These are phyloP conservation scores for Malthinus flaveolus DNA, from an alignment of 2,888 invertebrate species.

Conservation along the genomic window DNA sequence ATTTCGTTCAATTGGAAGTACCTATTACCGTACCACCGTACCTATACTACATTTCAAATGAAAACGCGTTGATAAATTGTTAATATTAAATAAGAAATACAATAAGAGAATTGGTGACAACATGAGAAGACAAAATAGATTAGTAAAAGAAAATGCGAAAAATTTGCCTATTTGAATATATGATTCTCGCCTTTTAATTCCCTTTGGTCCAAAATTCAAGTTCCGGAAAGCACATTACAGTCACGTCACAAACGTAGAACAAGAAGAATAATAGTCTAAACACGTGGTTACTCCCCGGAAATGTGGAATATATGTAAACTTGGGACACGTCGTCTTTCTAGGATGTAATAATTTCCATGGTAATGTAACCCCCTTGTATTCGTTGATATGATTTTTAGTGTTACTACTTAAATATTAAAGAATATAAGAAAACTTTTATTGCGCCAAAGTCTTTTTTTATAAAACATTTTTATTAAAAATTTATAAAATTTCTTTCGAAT, in stretches of 20 bases:
- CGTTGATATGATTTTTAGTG: conserved; percentile 24
- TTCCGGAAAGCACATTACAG: conserved; percentile 42
- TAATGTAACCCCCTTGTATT: conserved; percentile 22
- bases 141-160: conserved; percentile 25
- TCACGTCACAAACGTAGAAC: conserved; percentile 44
- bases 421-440: not conserved
- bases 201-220: conserved; percentile 33
- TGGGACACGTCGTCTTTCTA: conserved; percentile 22
- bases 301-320: conserved; percentile 34
- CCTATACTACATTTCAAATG: too few relatives aligned
- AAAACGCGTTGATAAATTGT: too few relatives aligned
- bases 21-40: too few relatives aligned
- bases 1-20: too few relatives aligned
- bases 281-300: conserved; percentile 40
- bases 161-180: conserved; percentile 39
- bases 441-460: not conserved
- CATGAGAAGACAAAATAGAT: not conserved
- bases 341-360: conserved; percentile 28
- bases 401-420: conserved; percentile 15
- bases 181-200: conserved; percentile 34
- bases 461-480: not conserved
- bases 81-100: too few relatives aligned
- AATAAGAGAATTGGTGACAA: too few relatives aligned
- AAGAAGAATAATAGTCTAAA: conserved; percentile 44
- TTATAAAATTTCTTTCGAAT: too few relatives aligned